Evolutionary conservation across 1,140 invertebrate species (phyloP).

Genomic region (Tachypleus tridentatus): DNA sequence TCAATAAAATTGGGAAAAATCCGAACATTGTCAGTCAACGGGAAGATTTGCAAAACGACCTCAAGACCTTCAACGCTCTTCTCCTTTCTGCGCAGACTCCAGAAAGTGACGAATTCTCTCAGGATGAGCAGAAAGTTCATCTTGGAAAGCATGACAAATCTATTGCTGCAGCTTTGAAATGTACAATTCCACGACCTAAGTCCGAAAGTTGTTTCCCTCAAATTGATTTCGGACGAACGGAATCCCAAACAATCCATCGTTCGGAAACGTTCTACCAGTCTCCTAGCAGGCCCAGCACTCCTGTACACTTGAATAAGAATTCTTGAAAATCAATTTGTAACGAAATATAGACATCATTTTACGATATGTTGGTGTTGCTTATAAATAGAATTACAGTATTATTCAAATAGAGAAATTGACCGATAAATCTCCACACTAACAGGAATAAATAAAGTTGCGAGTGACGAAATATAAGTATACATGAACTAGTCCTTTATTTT

Average conservation of each 20-base stretch:
- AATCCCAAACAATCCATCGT: neutral
- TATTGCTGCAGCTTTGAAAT: constrained; percentile 17
- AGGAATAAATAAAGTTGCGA: too few relatives aligned
- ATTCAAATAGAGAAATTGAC: too few relatives aligned
- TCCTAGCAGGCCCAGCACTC: constrained; percentile 5
- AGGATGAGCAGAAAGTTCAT: constrained; percentile 13
- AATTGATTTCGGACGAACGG: constrained; percentile 16
- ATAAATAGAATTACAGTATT: too few relatives aligned
- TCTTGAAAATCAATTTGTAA: too few relatives aligned
- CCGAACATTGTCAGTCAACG: constrained; percentile 54
- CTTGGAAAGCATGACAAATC: constrained; percentile 1
- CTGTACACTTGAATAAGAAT: too few relatives aligned
- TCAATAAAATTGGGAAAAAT: constrained; percentile 98
- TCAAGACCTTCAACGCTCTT: constrained; percentile 23
- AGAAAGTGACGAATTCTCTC: constrained; percentile 17
- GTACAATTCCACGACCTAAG: constrained; percentile 23
- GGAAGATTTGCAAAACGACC: constrained; percentile 24
- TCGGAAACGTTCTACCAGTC: constrained; percentile 21
- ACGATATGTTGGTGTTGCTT: too few relatives aligned
- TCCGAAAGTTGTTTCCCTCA: constrained; percentile 25
- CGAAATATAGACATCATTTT: too few relatives aligned
- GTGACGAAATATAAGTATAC: too few relatives aligned
- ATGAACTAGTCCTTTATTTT: too few relatives aligned
- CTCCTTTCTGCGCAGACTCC: constrained; percentile 21
- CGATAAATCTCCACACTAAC: too few relatives aligned